Percentiles rank a stretch among this genome's conserved stretches.
These are phyloP conservation scores for Albula glossodonta DNA, from an alignment of 2,113 vertebrate species.

Conservation along the genomic window DNA sequence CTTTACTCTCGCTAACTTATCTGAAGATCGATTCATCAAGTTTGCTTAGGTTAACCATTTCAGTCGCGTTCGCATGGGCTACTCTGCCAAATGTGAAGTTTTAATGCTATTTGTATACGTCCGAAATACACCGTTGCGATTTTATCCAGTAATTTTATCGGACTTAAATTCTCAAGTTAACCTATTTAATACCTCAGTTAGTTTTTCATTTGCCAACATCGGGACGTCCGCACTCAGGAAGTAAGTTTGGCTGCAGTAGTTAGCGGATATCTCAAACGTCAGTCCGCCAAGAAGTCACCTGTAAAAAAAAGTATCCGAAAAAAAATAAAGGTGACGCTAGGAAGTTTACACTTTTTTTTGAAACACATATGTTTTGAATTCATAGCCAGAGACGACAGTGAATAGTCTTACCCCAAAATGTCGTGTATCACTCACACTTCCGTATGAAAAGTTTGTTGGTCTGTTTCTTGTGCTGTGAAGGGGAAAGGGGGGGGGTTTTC, in stretches of 20 bases:
- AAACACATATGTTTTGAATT: background rate
- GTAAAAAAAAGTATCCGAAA: conserved; percentile 1
- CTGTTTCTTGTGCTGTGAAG: conserved; percentile 25
- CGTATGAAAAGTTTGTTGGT: conserved; percentile 17
- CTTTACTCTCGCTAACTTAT: background rate
- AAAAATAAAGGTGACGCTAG: background rate
- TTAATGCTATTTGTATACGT: background rate
- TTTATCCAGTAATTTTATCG: background rate
- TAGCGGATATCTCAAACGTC: background rate
- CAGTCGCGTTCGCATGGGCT: background rate
- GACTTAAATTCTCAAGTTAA: background rate
- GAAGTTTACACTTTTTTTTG: background rate
- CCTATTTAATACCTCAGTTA: background rate
- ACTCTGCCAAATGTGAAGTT: background rate
- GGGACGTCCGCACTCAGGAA: conserved; percentile 19
- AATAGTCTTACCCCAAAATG: conserved; percentile 42
- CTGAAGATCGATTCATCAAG: conserved; percentile 1
- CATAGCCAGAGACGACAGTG: background rate
- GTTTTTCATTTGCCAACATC: background rate
- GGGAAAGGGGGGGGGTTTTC: conserved; percentile 3
- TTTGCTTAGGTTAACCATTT: background rate
- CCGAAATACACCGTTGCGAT: background rate
- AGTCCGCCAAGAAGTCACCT: conserved; percentile 1
- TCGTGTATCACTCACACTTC: conserved; percentile 42
- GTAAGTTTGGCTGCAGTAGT: background rate